Evolutionary conservation across 2,797 vertebrate species (phyloP).

Genomic region (Petrocephalus schoutedeni): DNA sequence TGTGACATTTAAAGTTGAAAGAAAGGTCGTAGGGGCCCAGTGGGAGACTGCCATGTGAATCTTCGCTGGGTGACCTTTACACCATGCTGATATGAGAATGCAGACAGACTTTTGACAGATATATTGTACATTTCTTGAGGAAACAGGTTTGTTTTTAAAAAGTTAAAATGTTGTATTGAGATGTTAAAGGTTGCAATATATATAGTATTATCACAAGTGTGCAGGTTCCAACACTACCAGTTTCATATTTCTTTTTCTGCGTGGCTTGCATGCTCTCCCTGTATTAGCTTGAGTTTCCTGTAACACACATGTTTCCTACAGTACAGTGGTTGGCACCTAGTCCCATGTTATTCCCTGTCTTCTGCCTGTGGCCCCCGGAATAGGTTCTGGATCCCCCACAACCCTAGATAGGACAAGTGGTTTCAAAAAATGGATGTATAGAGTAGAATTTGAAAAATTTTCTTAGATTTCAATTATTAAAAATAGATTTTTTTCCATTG

Average conservation of each 20-base stretch:
- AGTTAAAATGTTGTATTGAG: not conserved
- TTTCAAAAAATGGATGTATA: not conserved
- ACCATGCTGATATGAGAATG: constrained; percentile 26
- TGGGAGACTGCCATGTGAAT: constrained; percentile 37
- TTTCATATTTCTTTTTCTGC: not conserved
- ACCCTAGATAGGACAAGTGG: not conserved
- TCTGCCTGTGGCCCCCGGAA: not conserved
- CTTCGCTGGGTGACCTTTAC: constrained; percentile 41
- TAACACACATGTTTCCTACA: not conserved
- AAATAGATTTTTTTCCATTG: too few species aligned
- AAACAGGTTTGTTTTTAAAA: not conserved
- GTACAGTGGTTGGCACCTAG: not conserved
- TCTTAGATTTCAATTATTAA: not conserved
- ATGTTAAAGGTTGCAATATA: not conserved
- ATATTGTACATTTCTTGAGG: not conserved
- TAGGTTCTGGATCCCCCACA: not conserved
- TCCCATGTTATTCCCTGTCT: not conserved
- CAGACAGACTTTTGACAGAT: constrained; percentile 16
- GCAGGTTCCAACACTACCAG: not conserved
- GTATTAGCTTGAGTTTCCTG: not conserved
- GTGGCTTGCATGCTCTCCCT: not conserved
- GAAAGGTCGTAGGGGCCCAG: constrained; percentile 42
- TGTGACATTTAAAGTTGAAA: constrained; percentile 48
- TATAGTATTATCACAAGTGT: not conserved
- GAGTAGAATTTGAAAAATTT: not conserved